phyloP scores from a whole-genome alignment of 2,888 invertebrate genomes.

The Quadroppia sp. region DNA sequence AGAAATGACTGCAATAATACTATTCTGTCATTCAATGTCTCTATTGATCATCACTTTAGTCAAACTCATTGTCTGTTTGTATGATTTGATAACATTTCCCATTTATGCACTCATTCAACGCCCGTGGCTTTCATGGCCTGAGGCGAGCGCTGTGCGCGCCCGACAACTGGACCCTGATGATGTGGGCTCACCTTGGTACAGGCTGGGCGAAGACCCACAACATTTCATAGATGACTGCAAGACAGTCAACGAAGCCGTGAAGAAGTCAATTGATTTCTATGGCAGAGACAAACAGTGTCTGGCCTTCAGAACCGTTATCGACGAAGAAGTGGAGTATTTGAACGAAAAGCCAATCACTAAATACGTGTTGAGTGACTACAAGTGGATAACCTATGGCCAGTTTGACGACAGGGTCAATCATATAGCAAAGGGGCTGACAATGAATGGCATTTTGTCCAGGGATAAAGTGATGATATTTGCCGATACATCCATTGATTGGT shows the following conservation, averaged over 20 bases:
- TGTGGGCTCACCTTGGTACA: not conserved
- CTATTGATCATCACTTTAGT: slow-evolving; percentile 2
- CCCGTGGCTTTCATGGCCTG: slow-evolving; percentile 66
- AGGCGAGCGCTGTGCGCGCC: not conserved
- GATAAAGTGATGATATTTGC: slow-evolving; percentile 87
- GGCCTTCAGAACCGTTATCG: slow-evolving; percentile 81
- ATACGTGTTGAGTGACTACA: slow-evolving; percentile 78
- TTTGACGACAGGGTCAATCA: slow-evolving; percentile 68
- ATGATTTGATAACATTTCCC: slow-evolving; percentile 85
- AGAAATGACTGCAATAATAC: not conserved
- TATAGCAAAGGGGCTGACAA: slow-evolving; percentile 78
- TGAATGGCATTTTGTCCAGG: slow-evolving; percentile 68
- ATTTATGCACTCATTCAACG: slow-evolving; percentile 79
- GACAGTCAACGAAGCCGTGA: slow-evolving; percentile 38
- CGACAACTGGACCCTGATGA: slow-evolving; percentile 18
- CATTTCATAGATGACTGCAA: slow-evolving; percentile 32
- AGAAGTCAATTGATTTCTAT: slow-evolving; percentile 24
- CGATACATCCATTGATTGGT: slow-evolving; percentile 97
- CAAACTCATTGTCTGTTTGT: slow-evolving; percentile 61
- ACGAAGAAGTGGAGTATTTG: slow-evolving; percentile 90
- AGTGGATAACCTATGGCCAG: slow-evolving; percentile 78
- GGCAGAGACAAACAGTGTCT: slow-evolving; percentile 71
- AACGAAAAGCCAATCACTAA: slow-evolving; percentile 94
- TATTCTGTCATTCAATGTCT: not conserved
- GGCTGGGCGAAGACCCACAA: slow-evolving; percentile 10